A percentile compares a stretch with the other conserved stretches of the same genome.
These are phyloP conservation scores for Campoplex nolae DNA, from an alignment of 2,888 invertebrate species.

Conservation along the genomic window DNA sequence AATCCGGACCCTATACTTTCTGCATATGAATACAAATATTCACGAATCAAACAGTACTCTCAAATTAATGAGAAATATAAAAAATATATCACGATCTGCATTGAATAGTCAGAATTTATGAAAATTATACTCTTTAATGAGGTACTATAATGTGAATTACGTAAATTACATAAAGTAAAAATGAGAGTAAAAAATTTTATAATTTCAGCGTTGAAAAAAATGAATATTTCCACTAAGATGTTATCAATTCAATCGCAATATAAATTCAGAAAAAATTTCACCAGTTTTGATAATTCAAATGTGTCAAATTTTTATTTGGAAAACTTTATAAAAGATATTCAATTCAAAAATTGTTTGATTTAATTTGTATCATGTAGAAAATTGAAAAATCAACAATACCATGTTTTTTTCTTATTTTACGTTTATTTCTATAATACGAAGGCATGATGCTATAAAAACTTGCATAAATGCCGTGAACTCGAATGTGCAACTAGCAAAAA, in stretches of 20 bases:
- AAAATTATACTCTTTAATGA: background rate
- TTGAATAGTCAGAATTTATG: background rate
- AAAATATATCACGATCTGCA: background rate
- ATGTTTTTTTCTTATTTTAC: slow-evolving; percentile 75
- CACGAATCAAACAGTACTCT: background rate
- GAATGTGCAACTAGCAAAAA: slow-evolving; percentile 48
- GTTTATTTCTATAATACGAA: slow-evolving; percentile 76
- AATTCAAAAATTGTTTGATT: background rate
- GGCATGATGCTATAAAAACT: slow-evolving; percentile 74
- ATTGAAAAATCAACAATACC: slow-evolving; percentile 71
- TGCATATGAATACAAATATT: slow-evolving; percentile 64
- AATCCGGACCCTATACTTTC: slow-evolving; percentile 75
- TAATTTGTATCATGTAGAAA: slow-evolving; percentile 22
- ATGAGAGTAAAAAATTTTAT: background rate
- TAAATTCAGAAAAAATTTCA: background rate
- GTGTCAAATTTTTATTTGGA: background rate
- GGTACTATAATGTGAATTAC: background rate
- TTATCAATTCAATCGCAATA: background rate
- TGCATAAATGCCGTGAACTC: slow-evolving; percentile 6
- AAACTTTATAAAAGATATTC: background rate
- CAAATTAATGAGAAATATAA: background rate
- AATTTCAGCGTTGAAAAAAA: background rate
- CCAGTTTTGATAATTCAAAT: background rate
- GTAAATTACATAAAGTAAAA: background rate
- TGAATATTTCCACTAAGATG: no score